These are phyloP conservation scores for Sinotaia quadrata DNA, from an alignment of 2,888 invertebrate species.

Conservation along the genomic window DNA sequence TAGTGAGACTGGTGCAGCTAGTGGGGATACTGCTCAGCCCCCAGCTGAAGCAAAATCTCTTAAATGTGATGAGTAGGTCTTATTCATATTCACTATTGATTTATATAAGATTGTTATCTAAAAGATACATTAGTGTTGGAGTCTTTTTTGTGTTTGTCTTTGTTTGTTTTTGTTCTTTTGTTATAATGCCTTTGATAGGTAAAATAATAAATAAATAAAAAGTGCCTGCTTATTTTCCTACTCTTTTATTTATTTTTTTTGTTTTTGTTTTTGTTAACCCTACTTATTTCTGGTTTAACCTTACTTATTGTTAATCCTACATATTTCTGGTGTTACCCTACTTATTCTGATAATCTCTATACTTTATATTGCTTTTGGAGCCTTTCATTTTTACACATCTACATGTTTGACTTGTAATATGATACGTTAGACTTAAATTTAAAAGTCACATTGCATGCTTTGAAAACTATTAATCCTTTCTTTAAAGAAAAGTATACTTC, in stretches of 20 bases:
- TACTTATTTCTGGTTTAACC: neutral
- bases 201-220: neutral
- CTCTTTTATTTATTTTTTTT: neutral
- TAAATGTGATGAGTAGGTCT: constrained; percentile 86
- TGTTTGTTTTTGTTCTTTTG: constrained; percentile 2
- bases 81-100: neutral
- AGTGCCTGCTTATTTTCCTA: neutral
- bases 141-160: neutral
- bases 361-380: no score
- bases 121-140: neutral
- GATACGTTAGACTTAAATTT: no score
- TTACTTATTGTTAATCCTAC: neutral
- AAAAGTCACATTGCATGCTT: no score
- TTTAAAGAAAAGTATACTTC: no score
- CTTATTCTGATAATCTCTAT: no score
- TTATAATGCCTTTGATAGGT: neutral
- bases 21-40: constrained; percentile 38
- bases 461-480: no score
- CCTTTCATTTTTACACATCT: no score
- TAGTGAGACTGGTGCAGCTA: constrained; percentile 46
- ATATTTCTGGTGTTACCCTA: no score
- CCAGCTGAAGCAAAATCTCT: constrained; percentile 81
- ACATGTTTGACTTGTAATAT: no score
- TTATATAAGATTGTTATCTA: neutral
- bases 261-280: neutral